phyloP scores from a whole-genome alignment of 2,888 invertebrate species.

The Eupithecia abbreviata region DNA sequence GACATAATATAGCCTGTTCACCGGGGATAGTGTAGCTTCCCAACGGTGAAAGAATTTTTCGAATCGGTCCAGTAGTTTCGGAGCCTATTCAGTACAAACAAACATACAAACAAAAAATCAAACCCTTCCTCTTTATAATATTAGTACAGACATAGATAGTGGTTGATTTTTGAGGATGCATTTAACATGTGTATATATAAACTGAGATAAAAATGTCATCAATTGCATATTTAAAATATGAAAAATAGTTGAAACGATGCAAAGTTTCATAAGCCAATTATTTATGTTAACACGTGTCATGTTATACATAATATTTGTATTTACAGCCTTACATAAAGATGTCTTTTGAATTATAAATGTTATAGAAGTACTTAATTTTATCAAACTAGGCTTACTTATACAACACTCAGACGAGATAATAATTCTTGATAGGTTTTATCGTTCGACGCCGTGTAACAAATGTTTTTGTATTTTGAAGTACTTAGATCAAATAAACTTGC shows the following conservation, averaged over 20 bases:
- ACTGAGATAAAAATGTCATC: background rate
- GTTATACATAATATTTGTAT: background rate
- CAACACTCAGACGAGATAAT: constrained; percentile 39
- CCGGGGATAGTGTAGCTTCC: too few relatives aligned
- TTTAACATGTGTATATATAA: background rate
- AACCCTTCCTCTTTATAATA: too few relatives aligned
- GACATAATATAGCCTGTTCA: too few relatives aligned
- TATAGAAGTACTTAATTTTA: constrained; percentile 24
- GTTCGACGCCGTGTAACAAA: constrained; percentile 35
- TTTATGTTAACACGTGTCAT: constrained; percentile 23
- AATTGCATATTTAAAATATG: background rate
- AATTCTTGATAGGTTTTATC: constrained; percentile 42
- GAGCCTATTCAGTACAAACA: too few relatives aligned
- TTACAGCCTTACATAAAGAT: constrained; percentile 1
- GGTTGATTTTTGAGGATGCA: background rate
- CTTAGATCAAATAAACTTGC: background rate
- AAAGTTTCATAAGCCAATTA: background rate
- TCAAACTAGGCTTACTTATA: constrained; percentile 41
- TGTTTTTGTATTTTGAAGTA: constrained; percentile 17
- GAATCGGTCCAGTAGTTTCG: too few relatives aligned
- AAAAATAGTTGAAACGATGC: background rate
- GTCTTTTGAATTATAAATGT: background rate
- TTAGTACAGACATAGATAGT: background rate
- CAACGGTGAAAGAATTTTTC: too few relatives aligned
- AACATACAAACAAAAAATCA: too few relatives aligned